Evolutionary conservation across 2,113 vertebrate genomes (phyloP).

Genomic region (Pyxicephalus adspersus): DNA sequence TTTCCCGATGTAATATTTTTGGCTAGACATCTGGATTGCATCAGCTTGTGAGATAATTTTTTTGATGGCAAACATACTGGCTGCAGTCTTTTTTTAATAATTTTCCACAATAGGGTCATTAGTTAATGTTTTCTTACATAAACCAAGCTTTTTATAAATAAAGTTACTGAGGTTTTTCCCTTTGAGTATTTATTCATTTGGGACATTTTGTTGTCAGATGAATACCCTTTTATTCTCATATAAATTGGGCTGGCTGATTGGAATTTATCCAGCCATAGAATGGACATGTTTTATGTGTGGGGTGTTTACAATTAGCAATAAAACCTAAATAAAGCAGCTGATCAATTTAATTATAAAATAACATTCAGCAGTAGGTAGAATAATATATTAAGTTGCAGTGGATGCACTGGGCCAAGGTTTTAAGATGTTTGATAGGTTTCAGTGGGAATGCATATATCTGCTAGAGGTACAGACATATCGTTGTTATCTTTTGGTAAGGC

Average conservation of each 20-base stretch:
- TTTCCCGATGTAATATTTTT: not conserved
- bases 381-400: not conserved
- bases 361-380: not conserved
- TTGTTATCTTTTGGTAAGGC: too few relatives aligned
- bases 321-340: not conserved
- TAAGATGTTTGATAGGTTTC: not conserved
- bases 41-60: slow-evolving; percentile 26
- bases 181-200: slow-evolving; percentile 18
- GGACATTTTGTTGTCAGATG: not conserved
- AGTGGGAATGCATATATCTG: too few relatives aligned
- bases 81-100: slow-evolving; percentile 4
- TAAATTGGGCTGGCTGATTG: slow-evolving; percentile 17
- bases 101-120: not conserved
- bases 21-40: slow-evolving; percentile 42
- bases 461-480: too few relatives aligned
- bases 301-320: slow-evolving; percentile 27
- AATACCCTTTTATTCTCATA: slow-evolving; percentile 9
- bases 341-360: not conserved
- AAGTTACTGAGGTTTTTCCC: not conserved
- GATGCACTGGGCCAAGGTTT: not conserved
- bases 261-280: slow-evolving; percentile 12
- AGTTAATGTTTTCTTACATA: slow-evolving; percentile 25
- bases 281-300: slow-evolving; percentile 25
- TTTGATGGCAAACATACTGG: slow-evolving; percentile 35
- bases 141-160: slow-evolving; percentile 19